phyloP scores from a whole-genome alignment of 2,797 vertebrate genomes.

The Ctenopoma multispine region DNA sequence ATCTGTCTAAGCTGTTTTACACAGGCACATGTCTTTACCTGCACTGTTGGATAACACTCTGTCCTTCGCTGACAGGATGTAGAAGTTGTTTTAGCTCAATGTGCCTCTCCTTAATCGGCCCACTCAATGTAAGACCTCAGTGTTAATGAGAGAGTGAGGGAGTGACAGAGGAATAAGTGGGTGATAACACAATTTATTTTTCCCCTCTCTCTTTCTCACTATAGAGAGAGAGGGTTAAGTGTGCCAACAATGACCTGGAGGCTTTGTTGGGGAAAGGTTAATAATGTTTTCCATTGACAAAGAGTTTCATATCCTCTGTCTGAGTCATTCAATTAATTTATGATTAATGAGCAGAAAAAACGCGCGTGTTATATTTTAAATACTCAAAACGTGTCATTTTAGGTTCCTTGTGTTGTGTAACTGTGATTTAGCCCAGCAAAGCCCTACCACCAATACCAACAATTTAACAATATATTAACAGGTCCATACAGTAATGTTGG shows the following conservation, averaged over 20 bases:
- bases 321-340: background rate
- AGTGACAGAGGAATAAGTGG: constrained; percentile 12
- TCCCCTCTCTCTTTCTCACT: constrained; percentile 3
- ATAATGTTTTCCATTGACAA: constrained; percentile 12
- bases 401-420: background rate
- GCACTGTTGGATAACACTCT: constrained; percentile 54
- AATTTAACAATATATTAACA: background rate
- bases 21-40: constrained; percentile 30
- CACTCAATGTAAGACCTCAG: constrained; percentile 72
- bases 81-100: constrained; percentile 62
- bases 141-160: constrained; percentile 63
- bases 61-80: constrained; percentile 71
- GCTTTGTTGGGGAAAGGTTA: background rate
- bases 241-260: background rate
- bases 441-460: background rate
- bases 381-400: background rate
- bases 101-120: constrained; percentile 78
- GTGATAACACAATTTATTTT: constrained; percentile 45
- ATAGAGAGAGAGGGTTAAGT: constrained; percentile 11
- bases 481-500: background rate
- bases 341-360: background rate
- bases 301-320: background rate
- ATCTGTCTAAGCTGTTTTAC: constrained; percentile 20
- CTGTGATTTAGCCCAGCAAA: background rate
- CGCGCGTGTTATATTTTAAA: background rate